phyloP scores from a whole-genome alignment of 2,888 invertebrate genomes.

The Podabrus alpinus region DNA sequence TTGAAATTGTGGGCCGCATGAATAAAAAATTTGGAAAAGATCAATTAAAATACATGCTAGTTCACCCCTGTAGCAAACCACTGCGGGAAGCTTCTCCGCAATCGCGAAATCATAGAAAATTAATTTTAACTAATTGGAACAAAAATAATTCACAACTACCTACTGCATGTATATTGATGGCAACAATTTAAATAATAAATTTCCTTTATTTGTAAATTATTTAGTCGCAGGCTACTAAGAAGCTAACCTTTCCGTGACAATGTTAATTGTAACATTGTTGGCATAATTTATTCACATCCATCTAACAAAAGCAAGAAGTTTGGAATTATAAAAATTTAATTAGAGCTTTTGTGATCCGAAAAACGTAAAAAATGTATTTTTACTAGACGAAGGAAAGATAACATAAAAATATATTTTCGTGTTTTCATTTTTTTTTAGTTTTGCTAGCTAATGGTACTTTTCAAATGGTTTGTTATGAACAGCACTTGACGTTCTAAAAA shows the following conservation, averaged over 20 bases:
- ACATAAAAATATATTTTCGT: neutral
- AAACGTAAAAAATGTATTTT: neutral
- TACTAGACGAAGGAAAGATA: neutral
- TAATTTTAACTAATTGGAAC: neutral
- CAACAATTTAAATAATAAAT: neutral
- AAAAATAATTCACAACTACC: neutral
- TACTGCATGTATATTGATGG: neutral
- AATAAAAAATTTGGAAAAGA: too few species aligned
- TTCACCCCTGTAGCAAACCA: neutral
- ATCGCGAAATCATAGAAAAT: neutral
- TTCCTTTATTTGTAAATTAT: neutral
- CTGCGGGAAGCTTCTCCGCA: neutral
- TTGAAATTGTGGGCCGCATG: too few species aligned
- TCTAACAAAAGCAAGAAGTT: neutral
- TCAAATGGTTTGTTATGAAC: neutral
- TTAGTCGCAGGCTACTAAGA: neutral
- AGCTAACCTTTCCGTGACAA: neutral
- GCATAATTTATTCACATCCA: neutral
- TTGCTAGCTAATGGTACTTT: neutral
- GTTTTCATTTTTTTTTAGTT: neutral
- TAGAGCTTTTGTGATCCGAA: neutral
- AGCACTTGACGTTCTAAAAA: constrained; percentile 8
- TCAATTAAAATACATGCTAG: too few species aligned
- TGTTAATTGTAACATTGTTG: neutral
- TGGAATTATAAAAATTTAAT: neutral